Conservation (phyloP, 1,140 invertebrate genomes). For the Scaptomyza pallida region DNA sequence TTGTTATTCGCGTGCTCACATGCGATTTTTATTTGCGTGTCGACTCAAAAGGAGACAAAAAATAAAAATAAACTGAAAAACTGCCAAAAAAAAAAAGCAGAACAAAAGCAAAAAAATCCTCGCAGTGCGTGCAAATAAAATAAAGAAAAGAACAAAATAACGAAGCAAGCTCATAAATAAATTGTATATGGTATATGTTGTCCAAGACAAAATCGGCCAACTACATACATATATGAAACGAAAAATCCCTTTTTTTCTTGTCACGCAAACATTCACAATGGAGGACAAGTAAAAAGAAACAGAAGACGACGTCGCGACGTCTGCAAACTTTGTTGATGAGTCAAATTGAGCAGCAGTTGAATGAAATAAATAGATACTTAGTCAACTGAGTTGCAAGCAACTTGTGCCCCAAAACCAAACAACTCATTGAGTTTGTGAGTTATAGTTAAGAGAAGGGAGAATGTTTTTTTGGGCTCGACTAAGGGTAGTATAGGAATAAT, state of each 20-base stretch:
- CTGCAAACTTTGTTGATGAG: slow-evolving; percentile 64
- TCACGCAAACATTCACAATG: slow-evolving; percentile 54
- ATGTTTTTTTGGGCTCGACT: background rate
- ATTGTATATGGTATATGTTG: slow-evolving; percentile 14
- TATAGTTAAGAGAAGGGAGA: background rate
- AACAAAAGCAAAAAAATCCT: slow-evolving; percentile 48
- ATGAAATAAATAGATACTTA: slow-evolving; percentile 46
- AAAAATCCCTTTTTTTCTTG: background rate
- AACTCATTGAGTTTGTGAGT: slow-evolving; percentile 29
- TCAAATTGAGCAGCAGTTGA: slow-evolving; percentile 70
- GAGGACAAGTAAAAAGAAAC: background rate
- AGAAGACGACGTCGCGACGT: slow-evolving; percentile 38
- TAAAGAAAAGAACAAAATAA: background rate
- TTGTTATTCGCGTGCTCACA: slow-evolving; percentile 72
- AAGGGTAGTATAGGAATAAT: no score
- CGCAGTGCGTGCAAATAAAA: slow-evolving; percentile 52
- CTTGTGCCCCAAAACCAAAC: slow-evolving; percentile 19
- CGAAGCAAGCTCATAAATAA: slow-evolving; percentile 11
- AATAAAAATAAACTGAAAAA: no score
- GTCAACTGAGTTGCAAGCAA: slow-evolving; percentile 15
- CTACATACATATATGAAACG: slow-evolving; percentile 41
- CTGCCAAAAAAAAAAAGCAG: slow-evolving; percentile 48
- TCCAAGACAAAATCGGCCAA: slow-evolving; percentile 21
- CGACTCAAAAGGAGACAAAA: slow-evolving; percentile 52
- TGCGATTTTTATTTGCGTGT: slow-evolving; percentile 77